phyloP scores from a whole-genome alignment of 2,888 invertebrate genomes.

The Epistrophella euchroma region DNA sequence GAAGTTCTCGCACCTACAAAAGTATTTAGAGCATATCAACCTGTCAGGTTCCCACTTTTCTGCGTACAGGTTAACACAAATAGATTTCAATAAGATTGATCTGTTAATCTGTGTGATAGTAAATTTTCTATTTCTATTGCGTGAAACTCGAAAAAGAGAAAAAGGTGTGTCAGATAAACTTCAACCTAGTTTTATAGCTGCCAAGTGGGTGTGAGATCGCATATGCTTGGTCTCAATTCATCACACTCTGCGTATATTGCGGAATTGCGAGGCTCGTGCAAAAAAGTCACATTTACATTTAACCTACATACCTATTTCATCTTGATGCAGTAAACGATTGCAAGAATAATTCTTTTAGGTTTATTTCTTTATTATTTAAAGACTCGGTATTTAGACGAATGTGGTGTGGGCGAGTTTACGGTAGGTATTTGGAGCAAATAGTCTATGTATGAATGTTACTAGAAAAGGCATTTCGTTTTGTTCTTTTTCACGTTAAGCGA shows the following conservation, averaged over 20 bases:
- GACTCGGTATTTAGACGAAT: slow-evolving; percentile 31
- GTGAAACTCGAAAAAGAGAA: background rate
- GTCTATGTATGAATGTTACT: slow-evolving; percentile 6
- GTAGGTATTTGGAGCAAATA: slow-evolving; percentile 67
- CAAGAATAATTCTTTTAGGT: slow-evolving; percentile 23
- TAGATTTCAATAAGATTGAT: slow-evolving; percentile 46
- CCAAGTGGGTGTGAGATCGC: slow-evolving; percentile 58
- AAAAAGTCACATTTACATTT: slow-evolving; percentile 11
- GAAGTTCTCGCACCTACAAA: slow-evolving; percentile 25
- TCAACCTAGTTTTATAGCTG: slow-evolving; percentile 12
- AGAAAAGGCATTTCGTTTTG: background rate
- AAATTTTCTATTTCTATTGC: slow-evolving; percentile 2
- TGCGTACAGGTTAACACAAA: slow-evolving; percentile 29
- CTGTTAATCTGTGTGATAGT: slow-evolving; percentile 29
- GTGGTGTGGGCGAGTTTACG: slow-evolving; percentile 26
- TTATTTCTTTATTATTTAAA: slow-evolving; percentile 14
- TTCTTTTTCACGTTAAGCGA: background rate
- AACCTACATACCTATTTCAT: slow-evolving; percentile 42
- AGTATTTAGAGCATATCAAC: slow-evolving; percentile 44
- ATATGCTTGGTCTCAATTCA: slow-evolving; percentile 54
- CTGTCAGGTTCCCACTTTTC: background rate
- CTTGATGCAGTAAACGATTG: slow-evolving; percentile 34
- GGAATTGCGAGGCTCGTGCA: slow-evolving; percentile 7
- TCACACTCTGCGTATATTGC: background rate
- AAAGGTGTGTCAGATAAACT: slow-evolving; percentile 46